A percentile compares a stretch with the other conserved stretches of the same genome.
These are phyloP conservation scores for Leucophenga maculata DNA, from an alignment of 2,888 invertebrate genomes.

Conservation along the genomic window DNA sequence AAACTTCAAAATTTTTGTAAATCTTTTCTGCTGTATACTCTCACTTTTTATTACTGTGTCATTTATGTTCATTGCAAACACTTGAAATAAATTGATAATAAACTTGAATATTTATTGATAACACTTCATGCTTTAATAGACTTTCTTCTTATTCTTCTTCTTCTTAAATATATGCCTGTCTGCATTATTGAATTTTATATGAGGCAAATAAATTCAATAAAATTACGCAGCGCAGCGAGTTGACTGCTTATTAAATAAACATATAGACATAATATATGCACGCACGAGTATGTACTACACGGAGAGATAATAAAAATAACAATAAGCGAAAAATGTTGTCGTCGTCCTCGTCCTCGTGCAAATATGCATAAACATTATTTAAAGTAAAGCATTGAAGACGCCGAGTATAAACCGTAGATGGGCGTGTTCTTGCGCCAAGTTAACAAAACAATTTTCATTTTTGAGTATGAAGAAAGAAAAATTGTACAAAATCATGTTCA, in stretches of 20 bases:
- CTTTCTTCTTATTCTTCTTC: not conserved
- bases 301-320: not conserved
- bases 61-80: constrained; percentile 2
- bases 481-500: no score
- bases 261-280: constrained; percentile 10
- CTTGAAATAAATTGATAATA: constrained; percentile 23
- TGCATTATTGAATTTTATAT: constrained; percentile 62
- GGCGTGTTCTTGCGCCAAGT: no score
- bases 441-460: no score
- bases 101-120: constrained; percentile 16
- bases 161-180: not conserved
- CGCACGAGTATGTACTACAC: not conserved
- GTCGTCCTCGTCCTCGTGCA: not conserved
- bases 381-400: no score
- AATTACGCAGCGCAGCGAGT: constrained; percentile 53
- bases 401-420: not conserved
- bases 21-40: no score
- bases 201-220: constrained; percentile 62
- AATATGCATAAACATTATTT: constrained; percentile 22
- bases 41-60: not conserved
- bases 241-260: constrained; percentile 18
- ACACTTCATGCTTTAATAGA: constrained; percentile 7
- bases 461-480: no score
- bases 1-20: no score
- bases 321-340: constrained; percentile 2